These are phyloP conservation scores for Drosophila meridiana DNA, from an alignment of 2,888 invertebrate genomes.

Conservation along the genomic window DNA sequence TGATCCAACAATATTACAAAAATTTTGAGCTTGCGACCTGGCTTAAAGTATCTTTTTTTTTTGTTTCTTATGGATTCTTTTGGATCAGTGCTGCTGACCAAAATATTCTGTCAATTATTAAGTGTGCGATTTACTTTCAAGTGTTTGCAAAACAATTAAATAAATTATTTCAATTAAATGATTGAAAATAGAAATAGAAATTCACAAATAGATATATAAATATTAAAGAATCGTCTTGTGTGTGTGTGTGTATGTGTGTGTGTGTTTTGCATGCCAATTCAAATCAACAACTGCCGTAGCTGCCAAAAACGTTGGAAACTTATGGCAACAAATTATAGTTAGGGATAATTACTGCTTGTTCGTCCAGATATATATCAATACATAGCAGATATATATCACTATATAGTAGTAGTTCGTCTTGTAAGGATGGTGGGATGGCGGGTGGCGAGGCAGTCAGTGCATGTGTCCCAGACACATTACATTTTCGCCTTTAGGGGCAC, in stretches of 20 bases:
- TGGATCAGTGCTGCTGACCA: constrained; percentile 5
- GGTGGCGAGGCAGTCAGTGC: constrained; percentile 55
- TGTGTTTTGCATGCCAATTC: constrained; percentile 16
- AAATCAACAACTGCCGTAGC: constrained; percentile 42
- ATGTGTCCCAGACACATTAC: constrained; percentile 61
- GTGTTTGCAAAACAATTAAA: constrained; percentile 15
- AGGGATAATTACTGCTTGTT: constrained; percentile 53
- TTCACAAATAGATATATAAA: constrained; percentile 26
- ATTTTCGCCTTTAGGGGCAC: constrained; percentile 84
- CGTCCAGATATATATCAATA: constrained; percentile 15
- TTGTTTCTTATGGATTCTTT: background rate
- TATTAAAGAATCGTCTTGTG: constrained; percentile 25
- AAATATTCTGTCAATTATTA: constrained; percentile 14
- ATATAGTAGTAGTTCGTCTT: constrained; percentile 36
- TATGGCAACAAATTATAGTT: constrained; percentile 63
- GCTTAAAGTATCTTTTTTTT: constrained; percentile 10
- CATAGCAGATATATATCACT: background rate
- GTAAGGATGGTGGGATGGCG: constrained; percentile 45
- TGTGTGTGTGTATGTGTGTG: background rate
- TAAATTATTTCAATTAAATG: background rate
- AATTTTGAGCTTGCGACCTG: constrained; percentile 71
- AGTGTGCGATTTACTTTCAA: background rate
- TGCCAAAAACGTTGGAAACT: constrained; percentile 43
- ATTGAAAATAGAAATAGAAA: constrained; percentile 20
- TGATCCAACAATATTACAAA: constrained; percentile 62